Conservation (phyloP, 2,888 invertebrate genomes). For the Strigamia crassipes region DNA sequence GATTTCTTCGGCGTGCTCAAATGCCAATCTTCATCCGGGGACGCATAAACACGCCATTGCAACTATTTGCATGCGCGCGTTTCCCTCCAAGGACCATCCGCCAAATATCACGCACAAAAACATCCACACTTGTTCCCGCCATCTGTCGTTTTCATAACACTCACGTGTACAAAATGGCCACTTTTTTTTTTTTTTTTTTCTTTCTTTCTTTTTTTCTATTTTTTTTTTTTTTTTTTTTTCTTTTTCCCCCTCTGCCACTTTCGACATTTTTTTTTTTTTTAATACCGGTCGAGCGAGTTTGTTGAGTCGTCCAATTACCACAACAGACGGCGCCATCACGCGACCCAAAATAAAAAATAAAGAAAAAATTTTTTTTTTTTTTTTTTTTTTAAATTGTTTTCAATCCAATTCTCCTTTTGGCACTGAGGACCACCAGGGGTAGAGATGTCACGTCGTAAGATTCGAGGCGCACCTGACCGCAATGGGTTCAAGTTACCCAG, state of each 20-base stretch:
- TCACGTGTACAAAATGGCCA: conserved; percentile 11
- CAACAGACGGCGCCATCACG: conserved; percentile 16
- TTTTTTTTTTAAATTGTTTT: not conserved
- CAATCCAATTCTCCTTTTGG: conserved; percentile 10
- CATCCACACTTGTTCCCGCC: not conserved
- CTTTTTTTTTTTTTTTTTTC: not conserved
- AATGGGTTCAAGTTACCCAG: not conserved
- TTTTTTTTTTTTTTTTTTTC: too few relatives aligned
- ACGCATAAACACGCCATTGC: conserved; percentile 21
- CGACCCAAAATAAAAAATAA: not conserved
- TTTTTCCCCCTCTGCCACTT: not conserved
- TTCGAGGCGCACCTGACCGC: conserved; percentile 1
- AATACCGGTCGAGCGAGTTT: conserved; percentile 21
- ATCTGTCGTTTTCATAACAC: not conserved
- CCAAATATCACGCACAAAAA: conserved; percentile 1
- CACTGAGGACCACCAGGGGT: not conserved
- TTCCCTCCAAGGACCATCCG: not conserved
- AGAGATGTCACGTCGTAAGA: not conserved
- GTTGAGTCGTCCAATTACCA: conserved; percentile 21
- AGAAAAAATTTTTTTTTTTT: too few relatives aligned
- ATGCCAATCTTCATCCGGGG: conserved; percentile 11
- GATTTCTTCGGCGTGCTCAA: not conserved
- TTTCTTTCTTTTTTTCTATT: too few relatives aligned
- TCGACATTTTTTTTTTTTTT: not conserved
- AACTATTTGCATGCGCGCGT: conserved; percentile 1